Base-by-base conservation (phyloP, 2,797 vertebrate genomes). In the Potorous gilbertii region DNA sequence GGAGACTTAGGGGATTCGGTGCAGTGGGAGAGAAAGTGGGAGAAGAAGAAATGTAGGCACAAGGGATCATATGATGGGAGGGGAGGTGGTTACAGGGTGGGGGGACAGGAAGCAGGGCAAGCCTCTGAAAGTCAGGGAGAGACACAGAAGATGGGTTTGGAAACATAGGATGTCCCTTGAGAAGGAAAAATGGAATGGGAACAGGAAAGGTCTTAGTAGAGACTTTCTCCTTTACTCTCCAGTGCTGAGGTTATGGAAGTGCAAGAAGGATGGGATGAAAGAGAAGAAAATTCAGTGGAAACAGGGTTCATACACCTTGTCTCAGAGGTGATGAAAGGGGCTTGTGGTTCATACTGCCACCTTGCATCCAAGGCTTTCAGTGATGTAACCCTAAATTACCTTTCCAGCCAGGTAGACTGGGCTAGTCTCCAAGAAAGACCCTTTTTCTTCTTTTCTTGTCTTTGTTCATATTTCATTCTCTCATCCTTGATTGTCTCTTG, bases 231-330 rank as follows among this genome's bases (percentile, higher is more conserved):
- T 31, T 52, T 74, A 55, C 56, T 1, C 55, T 21, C 56, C 59
- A 56, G 21, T 91, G 81, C 62, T 93, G 91, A 96, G 56, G 34
- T 62, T 92, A 40, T 81, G 46, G 87, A 90, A 54, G 24, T 46
- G 92, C 56, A 59, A 87, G 21, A 93, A 93, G 92, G 92, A 21
- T 54, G 50, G 91, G 13, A 1, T 90, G 34, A 34, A 56, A 40
- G 50, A 62, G 24, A 92, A 59, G 90, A 57, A 56, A 5, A 0
- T 55, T n/a, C 1, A 91, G 90, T 50, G 40, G 74, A 50, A 87
- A 81, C 21, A 81, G 66, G n/a, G n/a, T 1, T 40, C 66, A 59
- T 54, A 89, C 50, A n/a, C 54, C 40, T 59, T 93, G 52, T 56
- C 29, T 10, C 55, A 91, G 27, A 31, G 0, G 0, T 55, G 34